Evolutionary conservation across 2,888 invertebrate species (phyloP).

Genomic region (Hermaeophaga mercurialis): DNA sequence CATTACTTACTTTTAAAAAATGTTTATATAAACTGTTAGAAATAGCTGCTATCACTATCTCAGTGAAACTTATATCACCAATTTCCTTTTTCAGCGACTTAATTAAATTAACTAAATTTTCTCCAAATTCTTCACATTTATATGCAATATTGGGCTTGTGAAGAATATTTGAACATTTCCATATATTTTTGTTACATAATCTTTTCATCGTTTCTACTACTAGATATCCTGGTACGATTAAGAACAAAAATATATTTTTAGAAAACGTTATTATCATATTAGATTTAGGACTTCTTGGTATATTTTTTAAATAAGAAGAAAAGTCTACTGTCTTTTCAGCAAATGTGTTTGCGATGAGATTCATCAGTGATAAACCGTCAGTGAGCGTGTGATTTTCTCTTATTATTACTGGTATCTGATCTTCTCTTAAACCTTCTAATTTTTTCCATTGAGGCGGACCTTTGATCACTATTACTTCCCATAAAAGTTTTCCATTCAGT

Average conservation of each 20-base stretch:
- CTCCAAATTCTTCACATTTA: background rate
- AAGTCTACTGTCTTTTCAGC: conserved; percentile 4
- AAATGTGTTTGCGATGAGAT: background rate
- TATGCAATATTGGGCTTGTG: conserved; percentile 6
- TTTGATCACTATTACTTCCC: conserved; percentile 7
- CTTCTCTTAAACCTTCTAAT: background rate
- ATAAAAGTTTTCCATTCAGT: conserved; percentile 4
- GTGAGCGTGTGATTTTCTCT: conserved; percentile 8
- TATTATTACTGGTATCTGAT: background rate
- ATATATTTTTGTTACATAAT: background rate
- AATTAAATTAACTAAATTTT: background rate
- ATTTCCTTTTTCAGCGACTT: conserved; percentile 5
- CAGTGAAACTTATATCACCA: conserved; percentile 1
- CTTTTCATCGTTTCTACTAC: background rate
- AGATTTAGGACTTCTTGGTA: background rate
- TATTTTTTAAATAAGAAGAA: conserved; percentile 1
- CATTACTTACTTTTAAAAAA: conserved; percentile 9
- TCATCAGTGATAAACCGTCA: conserved; percentile 18
- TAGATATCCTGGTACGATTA: conserved; percentile 1
- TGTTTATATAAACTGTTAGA: background rate
- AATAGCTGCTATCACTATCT: conserved; percentile 10
- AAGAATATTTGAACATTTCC: background rate
- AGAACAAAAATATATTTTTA: background rate
- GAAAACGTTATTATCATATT: background rate
- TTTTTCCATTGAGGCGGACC: conserved; percentile 1